A percentile compares a stretch with the other conserved stretches of the same genome.
Conservation (phyloP, 2,888 invertebrate species). For the Boloria selene region DNA sequence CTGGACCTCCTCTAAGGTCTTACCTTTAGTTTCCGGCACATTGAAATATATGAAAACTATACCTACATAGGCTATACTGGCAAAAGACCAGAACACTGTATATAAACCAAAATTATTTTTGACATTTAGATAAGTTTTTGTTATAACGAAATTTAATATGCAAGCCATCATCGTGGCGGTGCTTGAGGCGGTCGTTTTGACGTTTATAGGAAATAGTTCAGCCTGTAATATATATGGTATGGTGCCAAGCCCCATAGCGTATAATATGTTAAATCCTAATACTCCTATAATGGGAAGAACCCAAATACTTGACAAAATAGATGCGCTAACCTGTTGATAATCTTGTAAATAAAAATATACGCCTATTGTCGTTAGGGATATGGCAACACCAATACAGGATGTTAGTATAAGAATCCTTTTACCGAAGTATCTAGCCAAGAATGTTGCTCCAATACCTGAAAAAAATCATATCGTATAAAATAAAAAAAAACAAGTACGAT, state of each 20-base stretch:
- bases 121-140: slow-evolving; percentile 83
- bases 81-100: slow-evolving; percentile 83
- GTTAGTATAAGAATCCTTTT: slow-evolving; percentile 78
- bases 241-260: slow-evolving; percentile 83
- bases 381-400: slow-evolving; percentile 80
- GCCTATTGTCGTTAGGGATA: slow-evolving; percentile 76
- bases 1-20: slow-evolving; percentile 83
- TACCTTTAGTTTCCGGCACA: slow-evolving; percentile 85
- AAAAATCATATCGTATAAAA: slow-evolving; percentile 28
- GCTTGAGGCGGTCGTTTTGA: slow-evolving; percentile 83
- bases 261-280: slow-evolving; percentile 81
- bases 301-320: slow-evolving; percentile 63
- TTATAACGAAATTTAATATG: slow-evolving; percentile 80
- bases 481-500: too few species aligned
- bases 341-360: slow-evolving; percentile 81
- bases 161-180: slow-evolving; percentile 81
- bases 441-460: slow-evolving; percentile 74
- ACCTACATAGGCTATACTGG: slow-evolving; percentile 77
- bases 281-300: slow-evolving; percentile 81
- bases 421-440: slow-evolving; percentile 79
- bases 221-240: slow-evolving; percentile 84
- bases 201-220: slow-evolving; percentile 84
- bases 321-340: slow-evolving; percentile 55
- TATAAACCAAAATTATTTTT: slow-evolving; percentile 81
- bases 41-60: slow-evolving; percentile 80